A percentile compares a stretch with the other conserved stretches of the same genome.
phyloP scores from a whole-genome alignment of 2,797 vertebrate genomes.

The Tenualosa thibaudeaui region DNA sequence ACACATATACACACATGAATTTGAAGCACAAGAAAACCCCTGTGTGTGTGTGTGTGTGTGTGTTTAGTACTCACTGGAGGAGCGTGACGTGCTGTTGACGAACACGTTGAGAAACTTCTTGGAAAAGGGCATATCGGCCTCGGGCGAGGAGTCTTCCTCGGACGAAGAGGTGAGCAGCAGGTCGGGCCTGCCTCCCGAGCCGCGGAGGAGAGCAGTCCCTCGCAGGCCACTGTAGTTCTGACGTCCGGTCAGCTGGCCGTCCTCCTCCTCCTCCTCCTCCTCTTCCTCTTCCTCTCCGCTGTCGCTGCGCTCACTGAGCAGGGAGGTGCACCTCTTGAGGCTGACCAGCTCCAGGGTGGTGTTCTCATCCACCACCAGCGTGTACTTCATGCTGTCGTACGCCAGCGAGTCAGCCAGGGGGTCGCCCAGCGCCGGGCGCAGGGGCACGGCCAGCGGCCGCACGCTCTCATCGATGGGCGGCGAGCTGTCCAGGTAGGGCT shows the following conservation, averaged over 20 bases:
- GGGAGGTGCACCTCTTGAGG: slow-evolving; percentile 90
- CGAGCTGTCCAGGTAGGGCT: slow-evolving; percentile 73
- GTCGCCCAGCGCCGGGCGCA: slow-evolving; percentile 58
- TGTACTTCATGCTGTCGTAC: slow-evolving; percentile 97
- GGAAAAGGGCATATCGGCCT: slow-evolving; percentile 94
- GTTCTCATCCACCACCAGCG: slow-evolving; percentile 97
- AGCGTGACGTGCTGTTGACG: slow-evolving; percentile 95
- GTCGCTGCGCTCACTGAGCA: slow-evolving; percentile 89
- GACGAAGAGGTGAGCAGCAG: slow-evolving; percentile 75
- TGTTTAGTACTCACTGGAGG: slow-evolving; percentile 86
- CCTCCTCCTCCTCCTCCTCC: slow-evolving; percentile 69
- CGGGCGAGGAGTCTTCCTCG: slow-evolving; percentile 88
- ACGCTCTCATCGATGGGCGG: slow-evolving; percentile 76
- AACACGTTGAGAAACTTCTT: slow-evolving; percentile 99
- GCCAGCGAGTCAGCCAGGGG: slow-evolving; percentile 85
- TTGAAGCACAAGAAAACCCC: not conserved
- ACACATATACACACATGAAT: not conserved
- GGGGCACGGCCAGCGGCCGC: slow-evolving; percentile 61
- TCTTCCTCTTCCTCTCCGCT: slow-evolving; percentile 73
- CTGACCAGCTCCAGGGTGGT: slow-evolving; percentile 95
- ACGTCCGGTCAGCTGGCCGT: slow-evolving; percentile 34
- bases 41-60: not conserved
- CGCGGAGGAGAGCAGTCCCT: slow-evolving; percentile 31
- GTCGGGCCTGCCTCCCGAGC: slow-evolving; percentile 66
- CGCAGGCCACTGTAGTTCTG: not conserved